A percentile compares a stretch with the other conserved stretches of the same genome.
Conservation (phyloP, 2,888 invertebrate genomes). For the Epistrophe grossulariae region DNA sequence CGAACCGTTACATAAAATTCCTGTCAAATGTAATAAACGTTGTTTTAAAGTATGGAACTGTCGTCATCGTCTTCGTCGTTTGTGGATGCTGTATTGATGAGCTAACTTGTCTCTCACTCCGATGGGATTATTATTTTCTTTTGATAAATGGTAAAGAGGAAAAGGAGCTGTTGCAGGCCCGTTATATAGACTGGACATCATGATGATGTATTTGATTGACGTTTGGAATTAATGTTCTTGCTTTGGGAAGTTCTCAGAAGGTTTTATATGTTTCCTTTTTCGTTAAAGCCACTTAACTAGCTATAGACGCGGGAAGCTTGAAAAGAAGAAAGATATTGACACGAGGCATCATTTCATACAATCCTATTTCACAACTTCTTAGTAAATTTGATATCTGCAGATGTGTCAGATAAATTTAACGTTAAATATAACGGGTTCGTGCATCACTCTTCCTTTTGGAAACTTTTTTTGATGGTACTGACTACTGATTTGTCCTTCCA, state of each 20-base stretch:
- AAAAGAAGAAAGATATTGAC: neutral
- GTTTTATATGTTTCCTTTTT: constrained; percentile 45
- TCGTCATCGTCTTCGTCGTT: constrained; percentile 44
- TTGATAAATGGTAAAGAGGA: constrained; percentile 37
- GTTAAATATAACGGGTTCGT: too few relatives aligned
- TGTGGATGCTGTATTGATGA: constrained; percentile 45
- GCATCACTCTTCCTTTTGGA: too few relatives aligned
- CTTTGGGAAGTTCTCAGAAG: constrained; percentile 41
- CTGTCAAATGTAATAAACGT: constrained; percentile 66
- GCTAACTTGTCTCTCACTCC: constrained; percentile 41
- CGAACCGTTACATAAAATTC: constrained; percentile 74
- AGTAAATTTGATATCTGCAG: too few relatives aligned
- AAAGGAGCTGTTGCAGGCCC: constrained; percentile 36
- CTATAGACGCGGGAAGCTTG: neutral
- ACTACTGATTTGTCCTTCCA: too few relatives aligned
- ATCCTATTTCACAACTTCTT: too few relatives aligned
- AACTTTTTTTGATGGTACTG: too few relatives aligned
- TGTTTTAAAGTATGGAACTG: constrained; percentile 62
- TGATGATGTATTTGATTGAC: constrained; percentile 67
- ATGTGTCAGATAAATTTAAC: too few relatives aligned
- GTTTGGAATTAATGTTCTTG: constrained; percentile 64
- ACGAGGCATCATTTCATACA: too few relatives aligned
- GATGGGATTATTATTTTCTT: constrained; percentile 35
- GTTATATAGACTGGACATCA: constrained; percentile 2
- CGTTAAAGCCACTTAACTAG: constrained; percentile 10